A percentile compares a stretch with the other conserved stretches of the same genome.
Evolutionary conservation across 2,888 invertebrate species (phyloP).

Genomic region (Nycteola revayana): DNA sequence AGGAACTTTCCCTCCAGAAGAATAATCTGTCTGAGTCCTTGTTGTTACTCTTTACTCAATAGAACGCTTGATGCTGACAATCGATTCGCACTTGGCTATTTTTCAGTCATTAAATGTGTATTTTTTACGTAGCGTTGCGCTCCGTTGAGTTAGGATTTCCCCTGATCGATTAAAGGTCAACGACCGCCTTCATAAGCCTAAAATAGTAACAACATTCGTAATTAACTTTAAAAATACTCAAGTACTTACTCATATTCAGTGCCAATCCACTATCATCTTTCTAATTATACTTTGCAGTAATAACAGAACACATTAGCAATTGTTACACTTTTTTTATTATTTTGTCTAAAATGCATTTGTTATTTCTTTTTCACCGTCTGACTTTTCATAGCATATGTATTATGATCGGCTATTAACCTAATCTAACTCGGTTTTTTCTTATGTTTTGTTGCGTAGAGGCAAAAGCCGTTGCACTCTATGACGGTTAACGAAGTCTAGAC

Average conservation of each 20-base stretch:
- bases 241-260: conserved; percentile 4
- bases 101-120: conserved; percentile 27
- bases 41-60: conserved; percentile 7
- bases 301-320: conserved; percentile 1
- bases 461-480: not conserved
- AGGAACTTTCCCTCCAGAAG: conserved; percentile 29
- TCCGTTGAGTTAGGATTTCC: conserved; percentile 51
- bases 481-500: not conserved
- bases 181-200: conserved; percentile 43
- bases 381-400: not conserved
- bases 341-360: conserved; percentile 1
- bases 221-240: conserved; percentile 7
- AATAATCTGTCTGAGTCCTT: conserved; percentile 23
- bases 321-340: not conserved
- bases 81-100: conserved; percentile 25
- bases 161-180: conserved; percentile 47
- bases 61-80: conserved; percentile 8
- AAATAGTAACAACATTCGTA: conserved; percentile 25
- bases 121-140: conserved; percentile 42
- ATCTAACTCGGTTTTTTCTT: not conserved
- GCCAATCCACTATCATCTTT: conserved; percentile 12
- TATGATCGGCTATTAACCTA: not conserved
- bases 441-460: not conserved
- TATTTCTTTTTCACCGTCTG: too few species aligned
- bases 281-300: conserved; percentile 9